Base-by-base conservation (phyloP, 2,113 vertebrate genomes). In the Lophura nycthemera region DNA sequence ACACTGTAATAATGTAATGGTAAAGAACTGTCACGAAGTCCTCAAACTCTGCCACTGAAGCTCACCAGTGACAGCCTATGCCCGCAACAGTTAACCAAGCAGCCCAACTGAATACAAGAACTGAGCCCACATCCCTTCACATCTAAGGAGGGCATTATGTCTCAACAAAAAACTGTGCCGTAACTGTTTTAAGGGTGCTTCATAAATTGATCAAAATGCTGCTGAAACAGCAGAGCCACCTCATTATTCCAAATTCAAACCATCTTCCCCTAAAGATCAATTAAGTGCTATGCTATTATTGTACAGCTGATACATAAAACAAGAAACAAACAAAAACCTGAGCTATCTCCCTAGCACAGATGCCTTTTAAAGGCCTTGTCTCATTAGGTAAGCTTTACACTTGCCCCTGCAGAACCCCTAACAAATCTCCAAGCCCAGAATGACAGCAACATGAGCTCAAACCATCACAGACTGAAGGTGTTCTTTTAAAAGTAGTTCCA, bases 281-380 rank as follows among this genome's bases (percentile, higher is more conserved):
- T 42, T 4, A 86, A 4, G 10, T 34, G 29, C 8, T 11, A 9
- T 14, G 50, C 4, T 8, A 8, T 52, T 38, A 11, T 61, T 80
- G 61, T 54, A 89, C 13, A 19, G 18, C 29, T 56, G 45, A 74
- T 89, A 74, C 79, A 65, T 56, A 75, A 75, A 88, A 42, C 13
- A 52, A 19, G 8, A 45, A 25, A 81, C 42, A 60, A 71, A 64
- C 7, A 32, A 32, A 50, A 4, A 6, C 59, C 13, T 61, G 45
- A 63, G 14, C 30, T n/a, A 36, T 20, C 27, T n/a, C 10, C 5
- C 21, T 2, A 3, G 25, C 43, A 11, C 7, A 9, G 5, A 3
- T 11, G 32, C 40, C 50, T 61, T 74, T 12, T 47, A 18, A 32
- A 83, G 34, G 42, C 65, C n/a, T 52, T 42, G 34, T 22, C 29